Conservation (phyloP, 64 coral and sea anemone species). For the Stichodactyla helianthus region DNA sequence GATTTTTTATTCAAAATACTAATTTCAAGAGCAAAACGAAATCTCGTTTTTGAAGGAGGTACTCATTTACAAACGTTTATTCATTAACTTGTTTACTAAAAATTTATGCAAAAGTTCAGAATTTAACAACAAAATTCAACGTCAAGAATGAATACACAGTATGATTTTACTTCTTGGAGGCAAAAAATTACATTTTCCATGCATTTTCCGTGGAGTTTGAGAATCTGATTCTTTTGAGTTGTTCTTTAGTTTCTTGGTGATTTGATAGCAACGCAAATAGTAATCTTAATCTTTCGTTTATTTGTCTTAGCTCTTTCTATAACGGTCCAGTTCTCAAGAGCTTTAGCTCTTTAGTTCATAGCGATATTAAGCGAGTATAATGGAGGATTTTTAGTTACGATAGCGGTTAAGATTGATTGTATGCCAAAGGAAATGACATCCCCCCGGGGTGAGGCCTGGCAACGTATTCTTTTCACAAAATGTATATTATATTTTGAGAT, state of each 20-base stretch:
- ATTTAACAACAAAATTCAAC: not conserved
- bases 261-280: not conserved
- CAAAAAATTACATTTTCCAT: not conserved
- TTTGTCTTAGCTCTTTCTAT: not conserved
- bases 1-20: slow-evolving; percentile 1
- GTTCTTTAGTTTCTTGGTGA: not conserved
- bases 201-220: not conserved
- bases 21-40: not conserved
- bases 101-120: not conserved
- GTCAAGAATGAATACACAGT: not conserved
- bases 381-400: slow-evolving; percentile 15
- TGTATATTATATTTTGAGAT: slow-evolving; percentile 6
- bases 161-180: not conserved
- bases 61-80: not conserved
- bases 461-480: slow-evolving; percentile 17
- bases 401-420: slow-evolving; percentile 17
- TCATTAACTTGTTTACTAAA: not conserved
- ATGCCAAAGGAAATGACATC: not conserved
- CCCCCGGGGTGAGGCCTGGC: not conserved
- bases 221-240: not conserved
- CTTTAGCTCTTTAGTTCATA: slow-evolving; percentile 6
- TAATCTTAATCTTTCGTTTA: not conserved
- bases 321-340: not conserved
- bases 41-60: not conserved
- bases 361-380: not conserved